These are phyloP conservation scores for Gymnorhina tibicen DNA, from an alignment of 2,113 vertebrate genomes.

Conservation along the genomic window DNA sequence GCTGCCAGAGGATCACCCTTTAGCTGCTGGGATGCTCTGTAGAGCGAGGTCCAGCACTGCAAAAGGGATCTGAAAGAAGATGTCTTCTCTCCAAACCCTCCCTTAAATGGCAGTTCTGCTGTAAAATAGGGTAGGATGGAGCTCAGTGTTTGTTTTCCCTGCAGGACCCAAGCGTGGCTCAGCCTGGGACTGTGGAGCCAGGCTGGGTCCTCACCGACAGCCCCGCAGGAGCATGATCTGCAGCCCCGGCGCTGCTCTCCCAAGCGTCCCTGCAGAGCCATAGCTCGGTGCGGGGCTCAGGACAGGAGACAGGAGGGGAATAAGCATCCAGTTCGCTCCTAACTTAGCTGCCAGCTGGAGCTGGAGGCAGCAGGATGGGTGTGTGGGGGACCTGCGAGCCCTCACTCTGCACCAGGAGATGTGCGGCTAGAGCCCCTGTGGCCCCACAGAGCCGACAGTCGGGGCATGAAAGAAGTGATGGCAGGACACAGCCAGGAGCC, in stretches of 20 bases:
- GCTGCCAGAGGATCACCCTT: background rate
- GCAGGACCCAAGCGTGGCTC: background rate
- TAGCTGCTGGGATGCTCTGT: background rate
- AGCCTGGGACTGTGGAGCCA: background rate
- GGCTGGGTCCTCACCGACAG: background rate
- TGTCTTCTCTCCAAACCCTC: background rate
- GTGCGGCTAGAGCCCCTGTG: background rate
- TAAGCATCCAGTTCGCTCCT: background rate
- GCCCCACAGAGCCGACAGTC: background rate
- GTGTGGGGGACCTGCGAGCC: fast-evolving
- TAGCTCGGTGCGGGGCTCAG: fast-evolving
- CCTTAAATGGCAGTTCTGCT: constrained; percentile 37
- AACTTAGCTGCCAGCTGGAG: background rate
- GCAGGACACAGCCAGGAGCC: background rate
- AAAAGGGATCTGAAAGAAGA: background rate
- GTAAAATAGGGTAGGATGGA: background rate
- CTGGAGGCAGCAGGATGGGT: background rate
- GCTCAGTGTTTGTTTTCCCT: background rate
- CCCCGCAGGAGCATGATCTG: background rate
- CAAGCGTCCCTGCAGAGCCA: background rate
- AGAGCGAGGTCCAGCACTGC: fast-evolving
- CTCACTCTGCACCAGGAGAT: background rate
- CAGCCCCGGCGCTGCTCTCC: background rate
- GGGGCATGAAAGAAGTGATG: background rate
- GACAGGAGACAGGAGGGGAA: background rate